Base-by-base conservation (phyloP, 2,113 vertebrate genomes). In the Helogale parvula region DNA sequence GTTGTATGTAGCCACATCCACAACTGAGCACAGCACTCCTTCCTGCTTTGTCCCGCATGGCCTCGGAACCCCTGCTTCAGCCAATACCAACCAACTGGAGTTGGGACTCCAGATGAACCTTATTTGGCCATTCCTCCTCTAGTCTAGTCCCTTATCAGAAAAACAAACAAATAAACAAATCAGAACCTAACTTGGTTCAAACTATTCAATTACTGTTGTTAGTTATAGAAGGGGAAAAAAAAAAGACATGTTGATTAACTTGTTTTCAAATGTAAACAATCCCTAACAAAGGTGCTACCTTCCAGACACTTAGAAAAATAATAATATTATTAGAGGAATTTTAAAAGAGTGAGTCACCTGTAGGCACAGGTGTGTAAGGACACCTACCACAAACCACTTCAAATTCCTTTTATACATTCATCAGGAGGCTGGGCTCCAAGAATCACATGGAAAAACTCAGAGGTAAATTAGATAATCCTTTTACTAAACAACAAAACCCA, bases 251-350 rank as follows among this genome's bases (percentile, higher is more conserved):
- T 76, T 57, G 92, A 87, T 88, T 90, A 91, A 89, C 54, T 54
- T 91, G 57, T 93, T 96, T 93, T 86, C 88, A 93, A 94, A 95
- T 7, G 47, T 72, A 93, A 94, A 96, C 54, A 95, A 25, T 90
- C 77, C 60, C 77, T 85, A 95, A 96, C 71, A 74, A 71, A 96
- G 92, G 54, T 21, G 69, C 60, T 82, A 68, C 38, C 90, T 96
- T 88, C 87, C 97, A 97, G 97, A 97, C 97, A 66, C 74, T 94
- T 93, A 96, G 94, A 93, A 94, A 97, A 98, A 97, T 86, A 98
- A 96, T 87, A 97, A 97, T 96, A 97, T 96, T 97, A 88, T 92
- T 84, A 35, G 29, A 95, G 35, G 63, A 21, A 82, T 94, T 96
- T 92, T 92, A 41, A 94, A 83, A 71, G 76, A 71, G 38, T 96